These are phyloP conservation scores for Eospalax fontanierii DNA, from an alignment of 2,797 vertebrate genomes.

Conservation along the genomic window DNA sequence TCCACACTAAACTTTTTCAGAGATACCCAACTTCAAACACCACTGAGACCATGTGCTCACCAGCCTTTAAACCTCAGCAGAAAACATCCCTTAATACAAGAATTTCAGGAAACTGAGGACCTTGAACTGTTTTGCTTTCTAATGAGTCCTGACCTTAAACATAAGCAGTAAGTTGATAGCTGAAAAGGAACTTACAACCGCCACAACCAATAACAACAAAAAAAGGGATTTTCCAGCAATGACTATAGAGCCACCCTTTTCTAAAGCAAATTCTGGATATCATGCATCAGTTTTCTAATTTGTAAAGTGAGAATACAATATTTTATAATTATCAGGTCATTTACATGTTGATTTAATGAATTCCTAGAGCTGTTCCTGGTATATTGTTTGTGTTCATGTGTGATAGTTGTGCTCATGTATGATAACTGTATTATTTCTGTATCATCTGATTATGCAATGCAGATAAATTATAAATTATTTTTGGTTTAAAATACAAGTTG, in stretches of 20 bases:
- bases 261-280: not conserved
- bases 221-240: too few species aligned
- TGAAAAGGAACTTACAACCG: not conserved
- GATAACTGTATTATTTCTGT: too few species aligned
- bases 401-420: too few species aligned
- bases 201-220: too few species aligned
- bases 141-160: not conserved
- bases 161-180: not conserved
- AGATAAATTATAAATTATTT: too few species aligned
- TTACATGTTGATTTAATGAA: not conserved
- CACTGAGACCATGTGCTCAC: rapidly evolving
- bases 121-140: not conserved
- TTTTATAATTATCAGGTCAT: not conserved
- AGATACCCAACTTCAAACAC: not conserved
- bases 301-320: conserved; percentile 17
- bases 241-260: not conserved
- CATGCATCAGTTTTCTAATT: not conserved
- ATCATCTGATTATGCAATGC: too few species aligned
- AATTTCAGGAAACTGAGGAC: not conserved
- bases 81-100: not conserved
- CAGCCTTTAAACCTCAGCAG: not conserved
- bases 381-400: not conserved
- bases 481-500: too few species aligned
- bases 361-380: not conserved
- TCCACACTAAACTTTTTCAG: not conserved